These are phyloP conservation scores for Vidua chalybeata DNA, from an alignment of 2,113 vertebrate genomes.

Conservation along the genomic window DNA sequence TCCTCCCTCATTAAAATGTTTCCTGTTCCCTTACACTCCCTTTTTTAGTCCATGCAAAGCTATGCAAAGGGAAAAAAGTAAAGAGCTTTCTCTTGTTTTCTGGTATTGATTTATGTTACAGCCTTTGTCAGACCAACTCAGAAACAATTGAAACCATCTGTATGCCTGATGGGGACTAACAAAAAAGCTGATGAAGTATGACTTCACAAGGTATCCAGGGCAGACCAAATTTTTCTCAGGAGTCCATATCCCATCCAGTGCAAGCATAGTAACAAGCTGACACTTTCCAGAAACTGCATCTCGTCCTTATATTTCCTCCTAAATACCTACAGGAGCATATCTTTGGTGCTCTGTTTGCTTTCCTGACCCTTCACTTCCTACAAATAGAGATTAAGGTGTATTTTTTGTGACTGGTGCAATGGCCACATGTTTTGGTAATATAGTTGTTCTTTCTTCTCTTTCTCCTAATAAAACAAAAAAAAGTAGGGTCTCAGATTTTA, in stretches of 20 bases:
- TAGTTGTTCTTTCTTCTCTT: background rate
- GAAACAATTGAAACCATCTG: constrained; percentile 79
- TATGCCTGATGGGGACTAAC: constrained; percentile 52
- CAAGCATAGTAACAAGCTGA: background rate
- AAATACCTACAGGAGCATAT: background rate
- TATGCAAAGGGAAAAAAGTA: constrained; percentile 9
- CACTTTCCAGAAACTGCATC: background rate
- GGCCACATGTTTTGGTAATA: background rate
- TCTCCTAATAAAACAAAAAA: background rate
- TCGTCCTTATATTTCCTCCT: background rate
- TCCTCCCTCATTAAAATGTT: background rate
- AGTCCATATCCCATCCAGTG: background rate
- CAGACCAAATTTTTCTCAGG: constrained; percentile 15
- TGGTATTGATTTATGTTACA: constrained; percentile 61
- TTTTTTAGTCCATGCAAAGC: constrained; percentile 35
- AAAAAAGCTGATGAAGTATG: constrained; percentile 38
- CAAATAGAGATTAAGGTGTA: background rate
- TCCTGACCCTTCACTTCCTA: background rate
- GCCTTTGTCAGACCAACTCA: constrained; percentile 64
- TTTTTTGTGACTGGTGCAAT: background rate
- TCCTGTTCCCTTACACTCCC: background rate
- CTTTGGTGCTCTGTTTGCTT: background rate
- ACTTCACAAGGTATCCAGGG: constrained; percentile 25
- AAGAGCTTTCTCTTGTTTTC: constrained; percentile 56
- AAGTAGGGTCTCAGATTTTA: background rate